Evolutionary conservation across 2,113 vertebrate species (phyloP).

Genomic region (Haemorhous mexicanus): DNA sequence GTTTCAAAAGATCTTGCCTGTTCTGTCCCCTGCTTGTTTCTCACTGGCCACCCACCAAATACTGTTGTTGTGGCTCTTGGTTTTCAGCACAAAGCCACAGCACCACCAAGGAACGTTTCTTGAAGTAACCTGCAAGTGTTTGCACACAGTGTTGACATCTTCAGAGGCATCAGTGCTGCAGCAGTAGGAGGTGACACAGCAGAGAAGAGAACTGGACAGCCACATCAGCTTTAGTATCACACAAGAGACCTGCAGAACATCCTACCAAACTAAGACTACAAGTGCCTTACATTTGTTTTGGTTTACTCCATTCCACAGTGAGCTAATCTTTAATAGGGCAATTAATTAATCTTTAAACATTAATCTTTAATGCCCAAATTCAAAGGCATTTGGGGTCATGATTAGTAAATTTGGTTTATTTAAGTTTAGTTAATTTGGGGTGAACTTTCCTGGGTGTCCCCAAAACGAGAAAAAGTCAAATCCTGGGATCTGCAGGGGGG

Average conservation of each 20-base stretch:
- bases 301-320: not conserved
- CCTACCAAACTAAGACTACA: not conserved
- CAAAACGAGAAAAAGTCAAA: not conserved
- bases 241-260: not conserved
- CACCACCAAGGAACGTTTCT: not conserved
- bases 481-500: not conserved
- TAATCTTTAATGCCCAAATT: not conserved
- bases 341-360: not conserved
- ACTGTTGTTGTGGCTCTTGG: rapidly evolving
- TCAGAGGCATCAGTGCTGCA: not conserved
- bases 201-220: not conserved
- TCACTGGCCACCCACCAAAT: not conserved
- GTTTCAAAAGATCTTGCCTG: not conserved
- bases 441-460: not conserved
- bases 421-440: not conserved
- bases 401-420: not conserved
- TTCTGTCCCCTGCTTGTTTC: not conserved
- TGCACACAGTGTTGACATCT: not conserved
- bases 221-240: not conserved
- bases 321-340: not conserved
- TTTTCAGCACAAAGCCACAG: not conserved
- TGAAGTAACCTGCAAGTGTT: not conserved
- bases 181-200: not conserved
- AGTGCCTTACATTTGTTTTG: not conserved
- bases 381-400: not conserved